Conservation (phyloP, 2,888 invertebrate species). For the Ecdyonurus torrentis region DNA sequence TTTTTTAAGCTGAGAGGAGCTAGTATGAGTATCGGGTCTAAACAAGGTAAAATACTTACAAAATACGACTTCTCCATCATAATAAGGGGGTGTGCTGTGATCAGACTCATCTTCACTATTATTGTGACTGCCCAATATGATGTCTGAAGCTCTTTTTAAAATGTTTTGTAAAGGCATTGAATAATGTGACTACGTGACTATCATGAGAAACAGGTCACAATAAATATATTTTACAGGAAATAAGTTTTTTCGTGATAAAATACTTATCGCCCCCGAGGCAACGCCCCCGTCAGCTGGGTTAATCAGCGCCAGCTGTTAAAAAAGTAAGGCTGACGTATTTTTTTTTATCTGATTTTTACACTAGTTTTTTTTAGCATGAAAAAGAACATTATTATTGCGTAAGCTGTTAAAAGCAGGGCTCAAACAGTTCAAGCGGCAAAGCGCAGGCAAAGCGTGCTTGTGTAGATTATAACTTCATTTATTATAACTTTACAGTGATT, state of each 20-base stretch:
- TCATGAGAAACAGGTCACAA: not conserved
- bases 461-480: not conserved
- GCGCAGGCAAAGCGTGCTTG: not conserved
- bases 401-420: not conserved
- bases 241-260: not conserved
- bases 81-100: slow-evolving; percentile 38
- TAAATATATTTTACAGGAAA: not conserved
- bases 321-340: no score
- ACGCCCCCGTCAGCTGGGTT: not conserved
- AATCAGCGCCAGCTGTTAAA: not conserved
- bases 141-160: slow-evolving; percentile 60
- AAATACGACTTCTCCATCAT: slow-evolving; percentile 71
- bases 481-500: not conserved
- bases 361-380: no score
- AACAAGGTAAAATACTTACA: slow-evolving; percentile 27
- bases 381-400: no score
- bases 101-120: slow-evolving; percentile 19
- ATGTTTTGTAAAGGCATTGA: slow-evolving; percentile 61
- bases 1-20: not conserved
- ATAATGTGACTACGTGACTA: not conserved
- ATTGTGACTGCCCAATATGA: slow-evolving; percentile 52
- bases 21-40: no score
- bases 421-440: not conserved
- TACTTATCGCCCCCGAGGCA: not conserved
- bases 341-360: no score